Conservation (phyloP, 2,797 vertebrate species). For the Hemitrygon akajei region DNA sequence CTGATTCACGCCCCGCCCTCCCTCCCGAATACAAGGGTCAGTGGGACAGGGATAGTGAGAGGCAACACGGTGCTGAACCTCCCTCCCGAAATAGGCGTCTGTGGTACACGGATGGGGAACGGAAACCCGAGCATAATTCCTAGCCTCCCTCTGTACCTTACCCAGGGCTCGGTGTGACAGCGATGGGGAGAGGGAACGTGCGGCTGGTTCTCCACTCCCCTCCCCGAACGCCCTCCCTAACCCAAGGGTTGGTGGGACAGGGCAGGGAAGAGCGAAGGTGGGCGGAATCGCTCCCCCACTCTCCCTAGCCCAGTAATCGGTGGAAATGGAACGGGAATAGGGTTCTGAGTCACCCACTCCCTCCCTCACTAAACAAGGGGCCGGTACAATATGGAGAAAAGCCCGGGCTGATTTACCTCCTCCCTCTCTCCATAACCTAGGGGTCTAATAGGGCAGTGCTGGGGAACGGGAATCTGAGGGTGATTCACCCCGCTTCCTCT, state of each 20-base stretch:
- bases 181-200: not conserved
- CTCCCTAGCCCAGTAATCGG: not conserved
- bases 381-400: slow-evolving; percentile 16
- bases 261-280: slow-evolving; percentile 30
- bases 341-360: not conserved
- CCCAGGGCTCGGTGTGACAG: not conserved
- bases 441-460: no score
- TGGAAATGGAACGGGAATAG: not conserved
- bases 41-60: no score
- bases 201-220: not conserved
- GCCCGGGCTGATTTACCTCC: not conserved
- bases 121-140: slow-evolving; percentile 23
- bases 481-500: no score
- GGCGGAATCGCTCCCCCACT: not conserved
- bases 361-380: not conserved
- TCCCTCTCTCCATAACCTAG: not conserved
- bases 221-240: not conserved
- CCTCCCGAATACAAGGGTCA: no score
- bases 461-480: no score
- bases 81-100: slow-evolving; percentile 35
- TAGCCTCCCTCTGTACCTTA: not conserved
- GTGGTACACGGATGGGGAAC: slow-evolving; percentile 8
- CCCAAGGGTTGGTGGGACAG: slow-evolving; percentile 30
- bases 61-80: no score
- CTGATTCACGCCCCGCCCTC: no score